A percentile compares a stretch with the other conserved stretches of the same genome.
These are phyloP conservation scores for Mimumesa dahlbomi DNA, from an alignment of 2,888 invertebrate genomes.

Conservation along the genomic window DNA sequence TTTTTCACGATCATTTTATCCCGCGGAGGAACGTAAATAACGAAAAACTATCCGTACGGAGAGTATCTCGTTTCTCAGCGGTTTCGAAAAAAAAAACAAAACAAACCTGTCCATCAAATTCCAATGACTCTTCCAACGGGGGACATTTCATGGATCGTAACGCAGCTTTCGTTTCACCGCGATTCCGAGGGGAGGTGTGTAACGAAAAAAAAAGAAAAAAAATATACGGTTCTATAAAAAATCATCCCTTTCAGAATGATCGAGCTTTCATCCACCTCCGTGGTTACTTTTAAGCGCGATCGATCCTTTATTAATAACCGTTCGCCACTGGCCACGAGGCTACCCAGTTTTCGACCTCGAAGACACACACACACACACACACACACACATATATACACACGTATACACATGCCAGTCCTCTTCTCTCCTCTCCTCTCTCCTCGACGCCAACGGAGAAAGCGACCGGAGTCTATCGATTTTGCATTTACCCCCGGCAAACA, in stretches of 20 bases:
- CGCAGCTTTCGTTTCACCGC: no score
- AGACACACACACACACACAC: constrained; percentile 28
- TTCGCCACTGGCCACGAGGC: constrained; percentile 38
- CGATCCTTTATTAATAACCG: constrained; percentile 71
- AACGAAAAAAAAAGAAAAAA: not conserved
- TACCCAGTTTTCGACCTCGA: constrained; percentile 72
- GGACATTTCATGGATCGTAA: no score
- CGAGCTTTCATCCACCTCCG: constrained; percentile 17
- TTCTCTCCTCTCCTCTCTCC: constrained; percentile 31
- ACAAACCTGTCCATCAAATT: no score
- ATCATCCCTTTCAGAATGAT: not conserved
- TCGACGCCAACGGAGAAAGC: constrained; percentile 35
- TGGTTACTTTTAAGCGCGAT: constrained; percentile 44
- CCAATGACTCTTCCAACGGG: no score
- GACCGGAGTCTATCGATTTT: constrained; percentile 74
- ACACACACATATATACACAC: constrained; percentile 13
- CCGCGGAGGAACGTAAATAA: no score
- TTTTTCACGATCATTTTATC: constrained; percentile 3
- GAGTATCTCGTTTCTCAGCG: no score
- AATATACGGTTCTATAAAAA: not conserved
- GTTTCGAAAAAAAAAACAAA: no score
- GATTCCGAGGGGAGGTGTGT: no score
- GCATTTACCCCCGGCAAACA: constrained; percentile 76
- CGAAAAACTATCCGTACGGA: no score
- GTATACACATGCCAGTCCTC: not conserved